phyloP scores from a whole-genome alignment of 2,113 vertebrate genomes.

The cat (Felis catus) region DNA sequence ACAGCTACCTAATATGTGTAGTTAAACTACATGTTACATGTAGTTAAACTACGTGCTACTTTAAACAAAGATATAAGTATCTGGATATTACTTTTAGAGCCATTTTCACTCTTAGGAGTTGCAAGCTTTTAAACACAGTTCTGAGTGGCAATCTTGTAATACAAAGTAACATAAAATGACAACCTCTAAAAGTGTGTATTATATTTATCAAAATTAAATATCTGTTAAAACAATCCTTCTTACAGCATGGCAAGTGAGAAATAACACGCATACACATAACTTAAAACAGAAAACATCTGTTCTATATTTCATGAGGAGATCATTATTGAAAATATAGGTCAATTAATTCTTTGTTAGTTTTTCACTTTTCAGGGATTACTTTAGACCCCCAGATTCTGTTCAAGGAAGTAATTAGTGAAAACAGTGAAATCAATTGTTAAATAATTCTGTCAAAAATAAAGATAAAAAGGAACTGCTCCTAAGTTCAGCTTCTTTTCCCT shows the following conservation, averaged over 20 bases:
- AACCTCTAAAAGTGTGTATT: not conserved
- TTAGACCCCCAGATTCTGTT: not conserved
- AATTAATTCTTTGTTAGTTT: conserved; percentile 12
- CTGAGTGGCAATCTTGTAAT: not conserved
- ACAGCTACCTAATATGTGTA: not conserved
- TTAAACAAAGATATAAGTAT: not conserved
- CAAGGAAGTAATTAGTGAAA: not conserved
- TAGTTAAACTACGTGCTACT: not conserved
- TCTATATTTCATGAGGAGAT: not conserved
- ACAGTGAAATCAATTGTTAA: not conserved
- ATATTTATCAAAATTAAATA: not conserved
- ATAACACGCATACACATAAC: not conserved
- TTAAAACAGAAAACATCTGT: not conserved
- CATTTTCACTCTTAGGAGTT: not conserved
- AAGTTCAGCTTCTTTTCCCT: not conserved
- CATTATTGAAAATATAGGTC: not conserved
- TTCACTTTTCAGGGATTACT: not conserved
- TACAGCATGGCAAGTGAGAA: not conserved
- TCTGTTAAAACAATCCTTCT: not conserved
- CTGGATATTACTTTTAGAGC: not conserved
- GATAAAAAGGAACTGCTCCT: not conserved
- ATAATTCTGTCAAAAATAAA: not conserved
- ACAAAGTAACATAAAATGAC: not conserved
- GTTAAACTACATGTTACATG: not conserved
- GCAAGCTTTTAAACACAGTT: not conserved